phyloP scores from a whole-genome alignment of 1,140 invertebrate species.

The Drosophila triauraria region DNA sequence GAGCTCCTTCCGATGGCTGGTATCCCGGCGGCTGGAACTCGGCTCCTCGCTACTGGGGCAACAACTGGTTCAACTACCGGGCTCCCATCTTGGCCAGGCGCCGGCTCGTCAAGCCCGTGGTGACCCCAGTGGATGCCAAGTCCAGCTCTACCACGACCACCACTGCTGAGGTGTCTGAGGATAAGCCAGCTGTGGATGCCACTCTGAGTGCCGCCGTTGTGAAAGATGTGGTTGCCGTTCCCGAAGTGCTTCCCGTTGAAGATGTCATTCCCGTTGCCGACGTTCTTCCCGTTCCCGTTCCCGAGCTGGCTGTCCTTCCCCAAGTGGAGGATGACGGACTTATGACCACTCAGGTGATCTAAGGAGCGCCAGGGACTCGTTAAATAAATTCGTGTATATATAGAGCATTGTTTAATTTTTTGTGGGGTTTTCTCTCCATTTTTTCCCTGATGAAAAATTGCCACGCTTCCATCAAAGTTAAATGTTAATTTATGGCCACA shows the following conservation, averaged over 20 bases:
- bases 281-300: constrained; percentile 5
- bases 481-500: constrained; percentile 19
- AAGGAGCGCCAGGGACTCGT: neutral
- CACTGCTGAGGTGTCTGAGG: neutral
- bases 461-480: constrained; percentile 1
- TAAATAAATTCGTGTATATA: constrained; percentile 30
- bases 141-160: constrained; percentile 2
- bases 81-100: constrained; percentile 11
- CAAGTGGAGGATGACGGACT: neutral
- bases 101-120: constrained; percentile 10
- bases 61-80: constrained; percentile 28
- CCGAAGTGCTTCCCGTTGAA: constrained; percentile 8
- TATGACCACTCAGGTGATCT: constrained; percentile 24
- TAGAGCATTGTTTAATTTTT: constrained; percentile 11
- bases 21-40: constrained; percentile 36
- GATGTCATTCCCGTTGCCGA: constrained; percentile 12
- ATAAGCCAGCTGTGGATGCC: neutral
- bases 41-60: constrained; percentile 32
- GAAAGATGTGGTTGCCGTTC: constrained; percentile 7
- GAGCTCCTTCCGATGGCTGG: constrained; percentile 5
- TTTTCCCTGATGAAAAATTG: neutral
- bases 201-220: constrained; percentile 5
- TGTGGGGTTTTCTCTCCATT: neutral
- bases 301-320: constrained; percentile 5
- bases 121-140: neutral